Percentiles rank a stretch among this genome's conserved stretches.
phyloP scores from a whole-genome alignment of 1,140 invertebrate species.

The Heliconius nattereri region DNA sequence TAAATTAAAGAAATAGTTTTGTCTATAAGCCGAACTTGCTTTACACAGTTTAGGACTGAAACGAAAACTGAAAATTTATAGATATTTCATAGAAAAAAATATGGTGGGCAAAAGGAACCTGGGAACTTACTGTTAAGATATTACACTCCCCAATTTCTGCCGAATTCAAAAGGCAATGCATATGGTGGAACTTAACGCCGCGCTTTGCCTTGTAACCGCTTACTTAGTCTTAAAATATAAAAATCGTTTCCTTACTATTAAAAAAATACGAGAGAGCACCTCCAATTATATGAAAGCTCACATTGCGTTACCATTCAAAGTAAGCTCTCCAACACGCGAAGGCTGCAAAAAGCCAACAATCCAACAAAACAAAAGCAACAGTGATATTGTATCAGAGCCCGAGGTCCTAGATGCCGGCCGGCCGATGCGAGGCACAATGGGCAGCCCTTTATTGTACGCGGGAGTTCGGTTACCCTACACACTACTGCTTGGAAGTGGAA shows the following conservation, averaged over 20 bases:
- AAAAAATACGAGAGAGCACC: background rate
- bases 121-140: too few species aligned
- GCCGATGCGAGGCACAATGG: conserved; percentile 19
- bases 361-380: conserved; percentile 17
- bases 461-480: background rate
- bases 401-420: conserved; percentile 30
- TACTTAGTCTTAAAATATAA: background rate
- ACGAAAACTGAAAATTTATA: too few species aligned
- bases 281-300: background rate
- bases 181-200: too few species aligned
- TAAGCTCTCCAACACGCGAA: background rate
- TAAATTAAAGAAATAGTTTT: too few species aligned
- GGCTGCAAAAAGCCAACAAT: conserved; percentile 23
- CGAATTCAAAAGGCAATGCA: too few species aligned
- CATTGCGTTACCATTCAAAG: background rate
- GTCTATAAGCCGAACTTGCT: too few species aligned
- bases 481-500: background rate
- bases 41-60: too few species aligned
- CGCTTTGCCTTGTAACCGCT: too few species aligned
- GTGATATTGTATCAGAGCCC: conserved; percentile 32
- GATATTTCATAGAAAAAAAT: too few species aligned
- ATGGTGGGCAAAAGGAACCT: too few species aligned
- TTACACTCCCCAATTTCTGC: too few species aligned
- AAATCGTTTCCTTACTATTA: background rate
- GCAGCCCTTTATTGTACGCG: conserved; percentile 22